phyloP scores from a whole-genome alignment of 2,113 vertebrate genomes.

The Sinocyclocheilus anshuiensis region DNA sequence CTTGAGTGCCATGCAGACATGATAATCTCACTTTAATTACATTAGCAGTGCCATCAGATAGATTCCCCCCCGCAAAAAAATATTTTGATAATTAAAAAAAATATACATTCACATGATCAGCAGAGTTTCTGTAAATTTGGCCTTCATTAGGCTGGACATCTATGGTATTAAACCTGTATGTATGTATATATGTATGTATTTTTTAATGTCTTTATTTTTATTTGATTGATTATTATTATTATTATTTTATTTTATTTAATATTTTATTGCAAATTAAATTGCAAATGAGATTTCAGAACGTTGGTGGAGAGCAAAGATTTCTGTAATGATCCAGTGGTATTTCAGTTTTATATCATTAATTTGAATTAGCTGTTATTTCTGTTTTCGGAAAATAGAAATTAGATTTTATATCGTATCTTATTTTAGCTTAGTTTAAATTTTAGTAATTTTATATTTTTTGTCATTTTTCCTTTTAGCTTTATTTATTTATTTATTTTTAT shows the following conservation, averaged over 20 bases:
- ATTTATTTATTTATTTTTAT: background rate
- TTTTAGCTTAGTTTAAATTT: background rate
- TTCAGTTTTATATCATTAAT: background rate
- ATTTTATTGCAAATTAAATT: too few species aligned
- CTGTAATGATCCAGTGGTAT: background rate
- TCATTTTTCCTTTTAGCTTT: background rate
- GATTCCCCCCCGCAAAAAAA: too few species aligned
- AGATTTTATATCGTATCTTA: background rate
- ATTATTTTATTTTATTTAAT: too few species aligned
- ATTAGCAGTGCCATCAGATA: constrained; percentile 83
- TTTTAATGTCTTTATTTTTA: background rate
- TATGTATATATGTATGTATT: background rate
- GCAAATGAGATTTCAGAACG: background rate
- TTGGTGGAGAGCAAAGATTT: background rate
- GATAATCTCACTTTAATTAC: constrained; percentile 92
- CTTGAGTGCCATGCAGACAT: constrained; percentile 86
- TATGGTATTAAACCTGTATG: background rate
- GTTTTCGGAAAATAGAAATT: background rate
- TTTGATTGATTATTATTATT: too few species aligned
- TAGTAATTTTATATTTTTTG: background rate
- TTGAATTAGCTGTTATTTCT: background rate
- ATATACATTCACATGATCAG: background rate
- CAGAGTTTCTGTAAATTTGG: too few species aligned
- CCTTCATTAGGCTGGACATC: background rate
- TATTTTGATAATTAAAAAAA: too few species aligned